Percentiles rank a stretch among this genome's conserved stretches.
Conservation (phyloP, 2,797 vertebrate species). For the Cryptoblepharus egeriae region DNA sequence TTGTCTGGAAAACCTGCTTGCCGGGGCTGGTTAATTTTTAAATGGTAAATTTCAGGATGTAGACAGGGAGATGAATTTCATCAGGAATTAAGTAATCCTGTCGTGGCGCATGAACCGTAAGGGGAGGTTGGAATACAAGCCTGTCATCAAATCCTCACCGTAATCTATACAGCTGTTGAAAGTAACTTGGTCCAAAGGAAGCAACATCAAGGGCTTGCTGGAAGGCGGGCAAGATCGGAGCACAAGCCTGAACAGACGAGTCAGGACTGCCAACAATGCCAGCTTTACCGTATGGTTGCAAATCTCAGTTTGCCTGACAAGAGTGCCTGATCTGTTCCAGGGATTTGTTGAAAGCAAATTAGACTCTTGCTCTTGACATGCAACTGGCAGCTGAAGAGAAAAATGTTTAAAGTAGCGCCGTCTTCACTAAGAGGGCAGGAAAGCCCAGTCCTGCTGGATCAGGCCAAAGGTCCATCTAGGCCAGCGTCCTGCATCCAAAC, state of each 20-base stretch:
- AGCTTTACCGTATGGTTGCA: background rate
- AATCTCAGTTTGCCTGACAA: background rate
- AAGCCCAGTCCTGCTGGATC: no score
- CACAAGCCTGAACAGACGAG: slow-evolving; percentile 18
- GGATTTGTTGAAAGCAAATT: background rate
- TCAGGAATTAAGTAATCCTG: slow-evolving; percentile 1
- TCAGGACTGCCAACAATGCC: background rate
- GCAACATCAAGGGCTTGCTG: background rate
- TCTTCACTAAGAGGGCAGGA: no score
- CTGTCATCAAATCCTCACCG: slow-evolving; percentile 35
- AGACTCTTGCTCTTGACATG: background rate
- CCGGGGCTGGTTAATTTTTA: background rate
- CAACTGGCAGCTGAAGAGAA: background rate
- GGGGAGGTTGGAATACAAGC: slow-evolving; percentile 28
- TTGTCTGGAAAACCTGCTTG: background rate
- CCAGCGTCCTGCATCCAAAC: no score
- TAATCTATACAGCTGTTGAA: slow-evolving; percentile 4
- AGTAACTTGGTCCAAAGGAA: background rate
- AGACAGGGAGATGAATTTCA: background rate
- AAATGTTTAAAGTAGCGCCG: background rate
- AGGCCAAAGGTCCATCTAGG: no score
- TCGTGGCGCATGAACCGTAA: background rate
- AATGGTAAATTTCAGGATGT: background rate
- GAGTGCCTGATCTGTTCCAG: background rate
- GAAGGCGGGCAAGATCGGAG: background rate